Evolutionary conservation across 2,797 vertebrate genomes (phyloP), one percentile per base, ranked within the genome.

Genomic region (Gambusia yucatana): DNA sequence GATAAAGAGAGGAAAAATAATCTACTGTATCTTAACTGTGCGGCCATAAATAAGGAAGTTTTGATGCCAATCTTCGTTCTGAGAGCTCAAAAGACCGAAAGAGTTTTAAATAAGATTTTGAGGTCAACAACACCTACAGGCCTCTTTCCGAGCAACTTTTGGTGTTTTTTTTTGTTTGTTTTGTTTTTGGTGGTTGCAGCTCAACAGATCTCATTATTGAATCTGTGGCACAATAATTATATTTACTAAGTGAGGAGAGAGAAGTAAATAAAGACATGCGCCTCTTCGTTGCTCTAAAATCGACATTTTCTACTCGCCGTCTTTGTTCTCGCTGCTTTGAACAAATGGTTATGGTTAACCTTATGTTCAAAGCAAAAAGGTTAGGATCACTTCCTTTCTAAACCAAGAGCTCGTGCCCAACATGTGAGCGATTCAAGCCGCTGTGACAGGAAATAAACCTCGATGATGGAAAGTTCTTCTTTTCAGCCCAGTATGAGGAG

Each of bases 371-470:
- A n/a, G n/a, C n/a, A n/a, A n/a, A n/a, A n/a, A n/a, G n/a, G n/a
- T n/a, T n/a, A n/a, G n/a, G 65, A 69, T 70, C 41, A 70, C 67
- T 70, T 70, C 67, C 67, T 44, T 70, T 70, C 41, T 7, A 43
- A 70, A 70, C 67, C 25, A 70, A n/a, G 25, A 70, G 25, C 25
- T 44, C 67, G 13, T 2, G 65, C 22, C 6, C 41, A 13, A 10
- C 9, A 70, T 47, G 75, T 46, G 67, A 43, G 36, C 20, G 2
- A 65, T 30, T 71, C 13, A 67, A 41, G 70, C 5, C 3, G 11
- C 70, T 2, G 20, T 20, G 83, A 80, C 93, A 93, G 93, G 91
- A 94, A 92, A 52, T 83, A 78, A 78, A 90, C 75, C 79, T 67
- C 47, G 36, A 84, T 36, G 50, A 79, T 81, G 77, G 73, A 78